Evolutionary conservation across 2,113 vertebrate species (phyloP), one percentile per base, ranked within the genome.

Genomic region (Mustela lutreola): DNA sequence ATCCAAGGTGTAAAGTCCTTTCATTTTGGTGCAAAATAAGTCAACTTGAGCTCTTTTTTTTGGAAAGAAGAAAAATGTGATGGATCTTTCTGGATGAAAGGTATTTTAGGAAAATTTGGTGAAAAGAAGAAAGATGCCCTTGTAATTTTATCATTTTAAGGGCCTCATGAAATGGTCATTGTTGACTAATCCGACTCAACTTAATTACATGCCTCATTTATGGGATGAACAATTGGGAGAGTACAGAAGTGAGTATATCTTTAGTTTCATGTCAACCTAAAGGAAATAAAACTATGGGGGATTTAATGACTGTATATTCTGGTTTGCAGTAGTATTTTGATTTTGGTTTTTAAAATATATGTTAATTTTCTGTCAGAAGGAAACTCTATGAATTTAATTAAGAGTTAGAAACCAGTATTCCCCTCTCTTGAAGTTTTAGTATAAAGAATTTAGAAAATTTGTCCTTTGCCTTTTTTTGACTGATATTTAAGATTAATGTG

Each of bases 281-380:
- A 85, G 88, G 86, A 96, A 95, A 83, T 89, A 60, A 50, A 81
- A 87, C 58, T 92, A 11, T 63, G 26, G 53, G 16, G 53, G 4
- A 45, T 85, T 88, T 97, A 73, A 86, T 92, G 76, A 84, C 24
- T 9, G 0, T 45, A 16, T 94, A 36, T 97, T 97, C 76, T 97
- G 80, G 28, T 95, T 97, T 89, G 76, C 6, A 70, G 42, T 85
- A 88, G 56, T 58, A 71, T 4, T 18, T 93, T 87, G 62, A 22
- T 96, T 97, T 96, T 92, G 39, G 26, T 87, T 94, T 89, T 58
- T 91, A 94, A 97, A 89, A 94, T 58, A 48, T 50, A 48, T 83
- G 50, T 92, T 86, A 45, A 50, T 95, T 89, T 93, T 97, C 63
- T 97, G 1, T 86, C 45, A 89, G 45, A 97, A 86, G 79, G 58